phyloP scores from a whole-genome alignment of 2,888 invertebrate genomes.

The Acronicta alni region DNA sequence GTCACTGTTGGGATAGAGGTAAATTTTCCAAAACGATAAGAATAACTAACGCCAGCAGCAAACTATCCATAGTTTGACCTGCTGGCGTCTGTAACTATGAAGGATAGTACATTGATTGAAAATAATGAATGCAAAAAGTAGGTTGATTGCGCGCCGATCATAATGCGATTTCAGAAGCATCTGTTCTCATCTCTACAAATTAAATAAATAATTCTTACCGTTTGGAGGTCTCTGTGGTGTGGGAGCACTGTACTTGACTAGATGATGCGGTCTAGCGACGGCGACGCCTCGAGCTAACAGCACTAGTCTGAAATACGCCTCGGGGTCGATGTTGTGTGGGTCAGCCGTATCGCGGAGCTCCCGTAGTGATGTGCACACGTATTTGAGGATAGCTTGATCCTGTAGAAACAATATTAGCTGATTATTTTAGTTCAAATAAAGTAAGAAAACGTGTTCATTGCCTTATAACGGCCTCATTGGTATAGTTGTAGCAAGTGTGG shows the following conservation, averaged over 20 bases:
- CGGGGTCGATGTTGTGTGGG: slow-evolving; percentile 94
- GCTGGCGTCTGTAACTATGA: no score
- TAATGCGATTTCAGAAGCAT: no score
- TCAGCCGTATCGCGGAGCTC: slow-evolving; percentile 90
- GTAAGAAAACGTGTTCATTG: background rate
- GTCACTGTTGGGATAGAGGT: no score
- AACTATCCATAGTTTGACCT: no score
- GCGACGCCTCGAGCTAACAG: slow-evolving; percentile 96
- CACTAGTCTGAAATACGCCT: slow-evolving; percentile 96
- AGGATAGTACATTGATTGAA: no score
- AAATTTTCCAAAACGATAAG: no score
- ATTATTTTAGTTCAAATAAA: background rate
- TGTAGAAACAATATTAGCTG: slow-evolving; percentile 3
- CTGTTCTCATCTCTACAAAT: no score
- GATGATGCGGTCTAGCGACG: slow-evolving; percentile 94
- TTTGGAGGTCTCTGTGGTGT: slow-evolving; percentile 75
- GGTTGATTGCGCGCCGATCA: no score
- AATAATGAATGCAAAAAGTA: no score
- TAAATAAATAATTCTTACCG: slow-evolving; percentile 60
- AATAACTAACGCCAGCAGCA: no score
- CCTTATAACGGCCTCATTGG: no score
- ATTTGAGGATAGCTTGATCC: slow-evolving; percentile 95
- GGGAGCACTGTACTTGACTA: slow-evolving; percentile 86
- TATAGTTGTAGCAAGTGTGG: no score
- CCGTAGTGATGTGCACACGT: slow-evolving; percentile 92